Conservation (phyloP, 2,888 invertebrate species). For the Harmothoe impar region DNA sequence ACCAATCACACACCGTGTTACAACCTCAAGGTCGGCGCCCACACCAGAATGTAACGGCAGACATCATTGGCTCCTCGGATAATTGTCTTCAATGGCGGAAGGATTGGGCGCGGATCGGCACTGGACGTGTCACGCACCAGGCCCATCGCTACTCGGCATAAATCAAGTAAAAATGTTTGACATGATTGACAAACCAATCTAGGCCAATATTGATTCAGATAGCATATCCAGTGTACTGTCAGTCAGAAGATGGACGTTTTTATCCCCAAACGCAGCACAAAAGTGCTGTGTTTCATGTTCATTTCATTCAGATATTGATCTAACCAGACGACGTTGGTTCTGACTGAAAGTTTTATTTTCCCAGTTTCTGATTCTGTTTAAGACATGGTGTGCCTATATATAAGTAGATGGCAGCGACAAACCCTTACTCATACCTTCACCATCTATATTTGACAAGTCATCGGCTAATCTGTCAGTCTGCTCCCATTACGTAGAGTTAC, state of each 20-base stretch:
- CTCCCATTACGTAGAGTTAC: too few relatives aligned
- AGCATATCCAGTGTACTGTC: neutral
- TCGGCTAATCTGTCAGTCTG: too few relatives aligned
- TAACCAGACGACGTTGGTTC: too few relatives aligned
- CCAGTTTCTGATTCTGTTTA: too few relatives aligned
- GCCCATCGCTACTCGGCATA: neutral
- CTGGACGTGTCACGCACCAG: neutral
- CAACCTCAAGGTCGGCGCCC: constrained; percentile 28
- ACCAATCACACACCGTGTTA: constrained; percentile 19
- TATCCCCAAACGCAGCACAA: too few relatives aligned
- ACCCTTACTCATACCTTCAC: too few relatives aligned
- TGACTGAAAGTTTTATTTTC: too few relatives aligned
- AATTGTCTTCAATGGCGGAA: constrained; percentile 39
- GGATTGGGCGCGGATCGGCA: neutral
- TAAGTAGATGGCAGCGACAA: too few relatives aligned
- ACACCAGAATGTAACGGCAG: constrained; percentile 21
- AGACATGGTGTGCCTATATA: too few relatives aligned
- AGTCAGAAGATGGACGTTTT: neutral
- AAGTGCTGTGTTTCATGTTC: too few relatives aligned
- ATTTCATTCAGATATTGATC: too few relatives aligned
- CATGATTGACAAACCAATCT: constrained; percentile 43
- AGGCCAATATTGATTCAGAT: neutral
- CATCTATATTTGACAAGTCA: too few relatives aligned
- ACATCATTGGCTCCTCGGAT: constrained; percentile 25
- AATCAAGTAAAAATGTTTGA: neutral